phyloP scores from a whole-genome alignment of 1,140 invertebrate genomes.

The Drosophila navojoa region DNA sequence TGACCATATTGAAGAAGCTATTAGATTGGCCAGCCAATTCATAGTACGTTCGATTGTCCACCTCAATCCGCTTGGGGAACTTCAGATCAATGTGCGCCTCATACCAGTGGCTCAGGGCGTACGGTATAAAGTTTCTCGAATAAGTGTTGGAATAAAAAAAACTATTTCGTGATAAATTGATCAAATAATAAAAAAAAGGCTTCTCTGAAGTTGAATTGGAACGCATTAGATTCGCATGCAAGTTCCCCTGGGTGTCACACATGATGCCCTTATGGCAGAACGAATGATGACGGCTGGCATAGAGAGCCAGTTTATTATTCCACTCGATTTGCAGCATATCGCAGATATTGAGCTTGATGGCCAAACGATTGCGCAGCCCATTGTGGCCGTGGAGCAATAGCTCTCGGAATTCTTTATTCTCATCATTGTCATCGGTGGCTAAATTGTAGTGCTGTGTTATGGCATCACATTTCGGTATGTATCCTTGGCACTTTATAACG shows the following conservation, averaged over 20 bases:
- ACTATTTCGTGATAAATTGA: too few species aligned
- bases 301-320: constrained; percentile 18
- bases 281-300: constrained; percentile 29
- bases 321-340: constrained; percentile 29
- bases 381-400: constrained; percentile 28
- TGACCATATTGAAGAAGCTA: constrained; percentile 18
- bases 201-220: too few species aligned
- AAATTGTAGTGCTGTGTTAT: constrained; percentile 12
- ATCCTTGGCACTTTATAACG: too few species aligned
- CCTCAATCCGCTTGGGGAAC: neutral
- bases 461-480: neutral
- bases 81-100: neutral
- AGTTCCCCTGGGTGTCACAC: too few species aligned
- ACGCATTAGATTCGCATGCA: too few species aligned
- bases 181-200: too few species aligned
- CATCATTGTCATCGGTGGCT: too few species aligned
- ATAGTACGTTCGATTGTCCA: accelerated
- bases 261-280: neutral
- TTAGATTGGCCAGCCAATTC: constrained; percentile 1
- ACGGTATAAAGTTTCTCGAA: constrained; percentile 2
- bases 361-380: constrained; percentile 47
- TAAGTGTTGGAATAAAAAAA: constrained; percentile 9
- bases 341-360: constrained; percentile 2
- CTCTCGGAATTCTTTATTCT: neutral
- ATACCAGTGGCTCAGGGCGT: constrained; percentile 27